Evolutionary conservation across 2,888 invertebrate species (phyloP).

Genomic region (Ferrisia virgata): DNA sequence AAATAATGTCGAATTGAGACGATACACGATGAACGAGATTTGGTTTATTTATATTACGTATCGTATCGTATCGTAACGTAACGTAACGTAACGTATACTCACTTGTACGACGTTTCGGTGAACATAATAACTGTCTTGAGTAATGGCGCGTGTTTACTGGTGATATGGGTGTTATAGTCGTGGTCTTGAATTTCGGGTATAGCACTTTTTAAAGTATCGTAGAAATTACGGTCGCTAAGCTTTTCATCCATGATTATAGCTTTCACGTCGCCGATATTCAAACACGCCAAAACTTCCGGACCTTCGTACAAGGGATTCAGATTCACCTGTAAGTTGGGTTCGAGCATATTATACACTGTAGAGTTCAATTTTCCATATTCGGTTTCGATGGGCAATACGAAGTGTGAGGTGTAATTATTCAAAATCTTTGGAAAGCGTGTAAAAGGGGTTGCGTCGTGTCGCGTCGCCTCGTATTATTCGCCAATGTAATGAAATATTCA

Average conservation of each 20-base stretch:
- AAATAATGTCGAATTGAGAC: too few relatives aligned
- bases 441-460: neutral
- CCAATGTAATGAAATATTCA: neutral
- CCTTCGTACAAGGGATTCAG: constrained; percentile 73
- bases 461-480: neutral
- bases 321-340: constrained; percentile 60
- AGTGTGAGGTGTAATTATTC: neutral
- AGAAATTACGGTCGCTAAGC: constrained; percentile 66
- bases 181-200: constrained; percentile 23
- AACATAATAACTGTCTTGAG: constrained; percentile 17
- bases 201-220: constrained; percentile 51
- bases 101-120: neutral
- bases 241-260: constrained; percentile 64
- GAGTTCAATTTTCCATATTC: neutral
- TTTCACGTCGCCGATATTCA: constrained; percentile 68
- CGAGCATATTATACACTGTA: neutral
- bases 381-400: neutral
- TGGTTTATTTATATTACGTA: neutral
- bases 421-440: neutral
- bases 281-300: constrained; percentile 67
- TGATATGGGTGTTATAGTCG: neutral
- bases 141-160: neutral
- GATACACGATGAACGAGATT: too few relatives aligned
- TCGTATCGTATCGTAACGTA: neutral
- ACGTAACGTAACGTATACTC: neutral